Base-by-base conservation (phyloP, 2,888 invertebrate species). In the Eupithecia dodoneata region DNA sequence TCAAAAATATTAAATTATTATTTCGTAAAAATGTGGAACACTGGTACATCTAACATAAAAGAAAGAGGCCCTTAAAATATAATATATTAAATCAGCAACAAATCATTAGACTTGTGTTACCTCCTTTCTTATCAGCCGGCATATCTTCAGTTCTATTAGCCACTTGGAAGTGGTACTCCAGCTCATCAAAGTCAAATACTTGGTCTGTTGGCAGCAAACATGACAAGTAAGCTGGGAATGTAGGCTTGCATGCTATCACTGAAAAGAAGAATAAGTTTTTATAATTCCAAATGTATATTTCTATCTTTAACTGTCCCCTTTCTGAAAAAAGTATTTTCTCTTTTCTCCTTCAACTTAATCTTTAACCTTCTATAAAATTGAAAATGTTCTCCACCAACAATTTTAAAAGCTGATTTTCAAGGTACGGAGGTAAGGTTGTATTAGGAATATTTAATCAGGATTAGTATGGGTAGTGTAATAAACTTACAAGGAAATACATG, bases 121-220 rank as follows among this genome's bases (percentile, higher is more conserved):
- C 80, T 92, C 93, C 93, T 92, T 95, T 95, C 81, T 95, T 95
- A 84, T 96, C 96, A 78, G 96, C 87, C 47, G 96, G 96, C 84
- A 94, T 92, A 88, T 96, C 96, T 87, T 96, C 96, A 47, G 96
- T 96, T 80, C 96, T 94, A 87, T 96, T 96, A 5, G 96, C 96
- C 75, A 96, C 96, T 90, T 96, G 96, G 83, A 97, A 97, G 88
- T 97, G 97, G 86, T 97, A 97, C 86, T 97, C 97, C 79, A 97
- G 91, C 87, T 98, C 98, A 88, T 98, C 98, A 87, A 98, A 97
- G 87, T 99, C 99, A 90, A 99, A 98, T 59, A 99, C 98, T 95
- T 99, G 99, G 94, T 99, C 99, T 83, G 98, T 98, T 0, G 99
- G 99, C 85, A 99, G 93, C 45, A 99, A 94, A 4, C 99, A 98